A percentile compares a stretch with the other conserved stretches of the same genome.
These are phyloP conservation scores for Scophthalmus maximus DNA, from an alignment of 2,113 vertebrate species.

Conservation along the genomic window DNA sequence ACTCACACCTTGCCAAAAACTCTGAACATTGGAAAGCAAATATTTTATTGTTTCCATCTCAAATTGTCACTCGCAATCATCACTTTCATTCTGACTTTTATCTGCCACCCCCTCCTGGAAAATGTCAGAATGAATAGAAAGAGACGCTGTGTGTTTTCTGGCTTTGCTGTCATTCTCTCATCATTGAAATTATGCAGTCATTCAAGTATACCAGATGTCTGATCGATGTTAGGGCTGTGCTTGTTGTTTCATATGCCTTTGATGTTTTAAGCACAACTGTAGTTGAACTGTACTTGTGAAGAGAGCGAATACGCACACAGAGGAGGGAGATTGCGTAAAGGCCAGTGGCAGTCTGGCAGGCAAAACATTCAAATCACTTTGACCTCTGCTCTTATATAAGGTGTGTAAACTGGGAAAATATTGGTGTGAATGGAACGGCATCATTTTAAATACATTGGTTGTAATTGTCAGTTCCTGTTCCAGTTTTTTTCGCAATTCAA, in stretches of 20 bases:
- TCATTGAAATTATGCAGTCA: neutral
- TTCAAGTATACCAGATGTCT: constrained; percentile 20
- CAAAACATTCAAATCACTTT: neutral
- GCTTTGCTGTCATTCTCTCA: neutral
- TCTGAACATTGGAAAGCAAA: neutral
- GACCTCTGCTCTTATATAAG: too few species aligned
- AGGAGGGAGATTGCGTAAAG: constrained; percentile 54
- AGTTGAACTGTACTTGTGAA: constrained; percentile 14
- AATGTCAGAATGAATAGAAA: neutral
- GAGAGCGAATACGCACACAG: constrained; percentile 49
- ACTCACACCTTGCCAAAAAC: constrained; percentile 12
- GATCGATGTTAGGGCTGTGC: constrained; percentile 15
- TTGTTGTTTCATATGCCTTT: constrained; percentile 16
- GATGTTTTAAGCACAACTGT: constrained; percentile 33
- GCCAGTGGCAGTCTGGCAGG: constrained; percentile 2
- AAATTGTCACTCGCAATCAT: neutral
- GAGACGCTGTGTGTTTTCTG: neutral
- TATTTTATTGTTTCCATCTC: neutral
- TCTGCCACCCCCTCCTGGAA: too few species aligned
- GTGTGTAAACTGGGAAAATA: too few species aligned
- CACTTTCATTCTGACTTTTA: neutral
- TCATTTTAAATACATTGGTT: too few species aligned
- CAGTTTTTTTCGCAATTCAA: too few species aligned
- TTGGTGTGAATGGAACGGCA: too few species aligned
- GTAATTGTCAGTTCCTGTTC: too few species aligned